Percentiles rank a stretch among this genome's conserved stretches.
phyloP scores from a whole-genome alignment of 2,113 vertebrate genomes.

The Xenopus tropicalis region DNA sequence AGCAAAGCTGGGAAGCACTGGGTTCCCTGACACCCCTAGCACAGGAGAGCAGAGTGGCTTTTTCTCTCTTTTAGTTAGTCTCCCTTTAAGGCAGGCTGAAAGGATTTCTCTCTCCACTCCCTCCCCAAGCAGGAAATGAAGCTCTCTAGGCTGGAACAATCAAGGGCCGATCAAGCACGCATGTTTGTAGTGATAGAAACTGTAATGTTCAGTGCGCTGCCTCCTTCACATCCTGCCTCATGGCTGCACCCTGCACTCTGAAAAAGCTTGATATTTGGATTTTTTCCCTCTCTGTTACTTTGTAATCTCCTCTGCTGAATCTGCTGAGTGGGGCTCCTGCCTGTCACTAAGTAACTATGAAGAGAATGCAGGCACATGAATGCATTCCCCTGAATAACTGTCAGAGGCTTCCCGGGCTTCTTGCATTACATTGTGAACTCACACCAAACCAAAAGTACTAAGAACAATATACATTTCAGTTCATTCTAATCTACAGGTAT shows the following conservation, averaged over 20 bases:
- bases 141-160: slow-evolving; percentile 33
- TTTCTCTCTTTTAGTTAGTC: slow-evolving; percentile 21
- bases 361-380: no score
- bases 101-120: slow-evolving; percentile 17
- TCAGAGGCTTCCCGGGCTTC: no score
- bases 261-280: neutral
- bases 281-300: neutral
- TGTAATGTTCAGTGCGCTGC: neutral
- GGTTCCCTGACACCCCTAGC: slow-evolving; percentile 4
- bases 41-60: slow-evolving; percentile 1
- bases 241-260: neutral
- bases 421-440: no score
- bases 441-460: no score
- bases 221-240: slow-evolving; percentile 23
- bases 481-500: no score
- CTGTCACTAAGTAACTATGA: no score
- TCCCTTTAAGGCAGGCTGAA: slow-evolving; percentile 30
- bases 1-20: neutral
- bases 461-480: no score
- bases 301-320: no score
- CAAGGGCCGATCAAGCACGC: slow-evolving; percentile 26
- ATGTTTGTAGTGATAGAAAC: neutral
- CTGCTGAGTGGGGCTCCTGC: no score
- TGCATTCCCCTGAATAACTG: no score
- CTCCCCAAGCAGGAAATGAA: slow-evolving; percentile 38